Conservation (phyloP, 2,113 vertebrate species). For the Brienomyrus brachyistius region DNA sequence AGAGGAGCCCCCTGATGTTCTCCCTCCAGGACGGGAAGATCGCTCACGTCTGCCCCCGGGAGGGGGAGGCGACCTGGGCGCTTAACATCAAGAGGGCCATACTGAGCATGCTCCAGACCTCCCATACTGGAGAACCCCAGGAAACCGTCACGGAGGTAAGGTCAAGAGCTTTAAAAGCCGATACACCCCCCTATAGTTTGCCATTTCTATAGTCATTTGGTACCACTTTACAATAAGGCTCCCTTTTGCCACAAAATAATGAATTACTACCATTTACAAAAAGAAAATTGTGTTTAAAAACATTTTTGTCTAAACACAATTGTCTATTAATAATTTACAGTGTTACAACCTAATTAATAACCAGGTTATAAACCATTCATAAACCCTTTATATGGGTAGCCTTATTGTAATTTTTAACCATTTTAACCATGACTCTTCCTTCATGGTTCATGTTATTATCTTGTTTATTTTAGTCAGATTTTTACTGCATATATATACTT, state of each 20-base stretch:
- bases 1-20: conserved; percentile 68
- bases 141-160: conserved; percentile 67
- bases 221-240: too few relatives aligned
- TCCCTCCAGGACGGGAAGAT: conserved; percentile 67
- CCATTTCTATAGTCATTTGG: neutral
- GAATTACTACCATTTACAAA: too few relatives aligned
- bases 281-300: too few relatives aligned
- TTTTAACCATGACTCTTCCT: too few relatives aligned
- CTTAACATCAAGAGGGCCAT: conserved; percentile 77
- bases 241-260: neutral
- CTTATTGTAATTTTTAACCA: neutral
- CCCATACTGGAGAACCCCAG: conserved; percentile 21
- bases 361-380: too few relatives aligned
- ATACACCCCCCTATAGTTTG: neutral
- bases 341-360: too few relatives aligned
- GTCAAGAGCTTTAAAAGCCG: neutral
- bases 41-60: conserved; percentile 65
- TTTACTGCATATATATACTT: neutral
- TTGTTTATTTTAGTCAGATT: neutral
- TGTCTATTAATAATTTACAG: too few relatives aligned
- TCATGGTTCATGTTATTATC: neutral
- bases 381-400: too few relatives aligned
- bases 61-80: conserved; percentile 67
- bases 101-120: conserved; percentile 77
- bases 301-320: too few relatives aligned